Conservation (phyloP, 2,797 vertebrate genomes). For the Neopelma chrysocephalum region DNA sequence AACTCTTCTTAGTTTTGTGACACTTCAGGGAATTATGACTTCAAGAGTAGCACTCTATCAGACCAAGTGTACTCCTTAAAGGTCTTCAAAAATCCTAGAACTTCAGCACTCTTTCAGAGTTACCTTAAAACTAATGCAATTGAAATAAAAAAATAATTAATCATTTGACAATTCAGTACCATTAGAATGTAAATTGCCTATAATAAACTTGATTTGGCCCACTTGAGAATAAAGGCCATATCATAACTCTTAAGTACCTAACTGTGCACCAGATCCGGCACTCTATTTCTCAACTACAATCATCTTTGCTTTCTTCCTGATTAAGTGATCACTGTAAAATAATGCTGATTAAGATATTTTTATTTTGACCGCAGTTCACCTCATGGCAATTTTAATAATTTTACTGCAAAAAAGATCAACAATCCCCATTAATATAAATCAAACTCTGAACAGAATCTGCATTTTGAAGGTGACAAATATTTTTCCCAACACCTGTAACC, state of each 20-base stretch:
- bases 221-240: not conserved
- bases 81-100: not conserved
- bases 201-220: slow-evolving; percentile 39
- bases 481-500: not conserved
- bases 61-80: not conserved
- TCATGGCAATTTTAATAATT: not conserved
- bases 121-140: not conserved
- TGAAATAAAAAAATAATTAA: not conserved
- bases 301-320: slow-evolving; percentile 6
- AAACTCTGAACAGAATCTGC: not conserved
- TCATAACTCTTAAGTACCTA: not conserved
- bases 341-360: slow-evolving; percentile 38
- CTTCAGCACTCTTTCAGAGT: not conserved
- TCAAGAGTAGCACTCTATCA: not conserved
- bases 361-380: not conserved
- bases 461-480: not conserved
- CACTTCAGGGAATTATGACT: not conserved
- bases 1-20: not conserved
- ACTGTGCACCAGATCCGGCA: not conserved
- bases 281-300: not conserved
- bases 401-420: not conserved
- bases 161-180: not conserved
- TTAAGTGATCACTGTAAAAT: slow-evolving; percentile 32
- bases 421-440: not conserved
- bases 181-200: slow-evolving; percentile 17